phyloP scores from a whole-genome alignment of 2,888 invertebrate genomes.

The Lypha dubia region DNA sequence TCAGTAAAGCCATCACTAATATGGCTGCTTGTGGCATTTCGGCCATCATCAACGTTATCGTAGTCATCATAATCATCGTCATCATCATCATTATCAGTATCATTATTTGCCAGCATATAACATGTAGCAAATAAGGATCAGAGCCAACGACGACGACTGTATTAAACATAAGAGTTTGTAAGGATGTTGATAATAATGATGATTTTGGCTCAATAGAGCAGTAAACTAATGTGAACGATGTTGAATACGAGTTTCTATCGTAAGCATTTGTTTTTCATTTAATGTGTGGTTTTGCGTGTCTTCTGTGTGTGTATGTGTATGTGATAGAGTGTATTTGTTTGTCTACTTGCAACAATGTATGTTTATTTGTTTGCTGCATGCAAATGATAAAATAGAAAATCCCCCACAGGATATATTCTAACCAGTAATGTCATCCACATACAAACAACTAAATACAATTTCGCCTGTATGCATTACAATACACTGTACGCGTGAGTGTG shows the following conservation, averaged over 20 bases:
- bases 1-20: slow-evolving; percentile 47
- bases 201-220: slow-evolving; percentile 68
- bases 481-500: slow-evolving; percentile 19
- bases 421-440: slow-evolving; percentile 67
- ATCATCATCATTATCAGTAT: slow-evolving; percentile 33
- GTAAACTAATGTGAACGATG: slow-evolving; percentile 59
- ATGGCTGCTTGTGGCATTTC: slow-evolving; percentile 48
- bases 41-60: slow-evolving; percentile 17
- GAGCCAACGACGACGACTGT: background rate
- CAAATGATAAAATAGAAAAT: slow-evolving; percentile 69
- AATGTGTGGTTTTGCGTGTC: slow-evolving; percentile 13
- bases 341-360: slow-evolving; percentile 41
- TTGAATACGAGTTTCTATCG: background rate
- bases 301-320: too few species aligned
- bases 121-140: slow-evolving; percentile 23
- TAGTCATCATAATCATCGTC: background rate
- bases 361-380: slow-evolving; percentile 67
- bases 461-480: slow-evolving; percentile 37
- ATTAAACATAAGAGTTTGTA: background rate
- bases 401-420: slow-evolving; percentile 69
- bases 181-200: slow-evolving; percentile 15
- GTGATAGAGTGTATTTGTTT: slow-evolving; percentile 2
- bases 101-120: slow-evolving; percentile 49
- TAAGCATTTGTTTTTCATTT: slow-evolving; percentile 40
- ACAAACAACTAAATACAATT: slow-evolving; percentile 18